These are phyloP conservation scores for Rhagophthalmus giganteus DNA, from an alignment of 2,888 invertebrate genomes.

Conservation along the genomic window DNA sequence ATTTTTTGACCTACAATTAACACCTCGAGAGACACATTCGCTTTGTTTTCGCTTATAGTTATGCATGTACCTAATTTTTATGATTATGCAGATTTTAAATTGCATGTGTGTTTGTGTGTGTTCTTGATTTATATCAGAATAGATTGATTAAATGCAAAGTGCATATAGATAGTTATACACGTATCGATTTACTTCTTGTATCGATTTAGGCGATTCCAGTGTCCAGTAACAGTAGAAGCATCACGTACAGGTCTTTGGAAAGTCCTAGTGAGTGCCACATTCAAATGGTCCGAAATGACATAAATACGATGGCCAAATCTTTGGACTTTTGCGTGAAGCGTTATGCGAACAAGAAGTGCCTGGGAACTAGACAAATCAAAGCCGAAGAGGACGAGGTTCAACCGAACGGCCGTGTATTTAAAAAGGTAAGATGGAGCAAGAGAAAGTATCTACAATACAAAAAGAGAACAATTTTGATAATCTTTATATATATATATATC, in stretches of 20 bases:
- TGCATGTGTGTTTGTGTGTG: neutral
- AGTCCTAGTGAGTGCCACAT: constrained; percentile 72
- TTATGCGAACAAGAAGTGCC: constrained; percentile 73
- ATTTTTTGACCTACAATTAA: neutral
- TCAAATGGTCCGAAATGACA: constrained; percentile 72
- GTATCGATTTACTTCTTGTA: neutral
- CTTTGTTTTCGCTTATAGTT: neutral
- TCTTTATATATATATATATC: too few relatives aligned
- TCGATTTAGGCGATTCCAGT: constrained; percentile 70
- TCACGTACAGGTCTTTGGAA: constrained; percentile 75
- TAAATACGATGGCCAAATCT: constrained; percentile 82
- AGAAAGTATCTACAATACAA: too few relatives aligned
- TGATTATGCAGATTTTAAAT: too few relatives aligned
- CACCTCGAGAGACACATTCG: neutral
- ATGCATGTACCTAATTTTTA: neutral
- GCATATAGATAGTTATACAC: neutral
- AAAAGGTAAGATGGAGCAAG: constrained; percentile 77
- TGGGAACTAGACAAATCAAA: constrained; percentile 88
- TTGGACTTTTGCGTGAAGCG: constrained; percentile 76
- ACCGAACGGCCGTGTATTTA: constrained; percentile 91
- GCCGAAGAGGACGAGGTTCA: constrained; percentile 94
- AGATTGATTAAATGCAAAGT: neutral
- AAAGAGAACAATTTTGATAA: too few relatives aligned
- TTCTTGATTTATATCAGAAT: neutral
- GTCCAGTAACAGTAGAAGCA: constrained; percentile 63